Evolutionary conservation across 2,797 vertebrate species (phyloP), one percentile per base, ranked within the genome.

Genomic region (Melanotaenia parkinsoni): DNA sequence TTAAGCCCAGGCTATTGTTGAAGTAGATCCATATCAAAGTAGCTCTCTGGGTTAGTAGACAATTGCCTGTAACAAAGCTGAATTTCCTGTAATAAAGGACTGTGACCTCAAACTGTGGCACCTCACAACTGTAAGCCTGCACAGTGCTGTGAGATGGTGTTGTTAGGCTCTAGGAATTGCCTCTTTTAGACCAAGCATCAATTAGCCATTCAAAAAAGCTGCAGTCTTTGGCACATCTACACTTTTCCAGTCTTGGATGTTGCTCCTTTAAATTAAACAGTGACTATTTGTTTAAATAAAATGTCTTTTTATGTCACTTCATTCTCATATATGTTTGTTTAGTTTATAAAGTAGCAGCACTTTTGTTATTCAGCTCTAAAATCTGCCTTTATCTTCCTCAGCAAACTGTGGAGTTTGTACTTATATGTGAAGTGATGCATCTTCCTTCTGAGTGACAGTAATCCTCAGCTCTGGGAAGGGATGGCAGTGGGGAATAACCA

Each of bases 391-490:
- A 76, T 84, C 45, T 40, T 12, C 58, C 62, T 61, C 38, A 79
- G 80, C 74, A 74, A 57, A 80, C 81, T 47, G 8, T 59, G 61
- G 78, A 65, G 53, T 78, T 81, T 84, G 45, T 79, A 70, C 68
- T 80, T 71, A 74, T 83, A 89, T 84, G 56, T 77, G 69, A 84
- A 85, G 76, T 75, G 78, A 86, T 67, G 67, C 70, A 63, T 71
- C 84, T 82, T 74, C 65, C 67, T 63, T 65, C 76, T 70, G 76
- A 84, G 72, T 83, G 88, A 87, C 86, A 84, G 82, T 92, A 91
- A 92, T 92, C 87, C 81, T 35, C 8, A 28, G 73, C 87, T 86
- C 58, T 74, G 64, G 38, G 61, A 75, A 64, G 58, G 74, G 33
- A 75, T 63, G 67, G 40, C 50, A 4, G 80, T 60, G 69, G 63